These are phyloP conservation scores for Sitta carolinensis DNA, from an alignment of 2,797 vertebrate species.

Conservation along the genomic window DNA sequence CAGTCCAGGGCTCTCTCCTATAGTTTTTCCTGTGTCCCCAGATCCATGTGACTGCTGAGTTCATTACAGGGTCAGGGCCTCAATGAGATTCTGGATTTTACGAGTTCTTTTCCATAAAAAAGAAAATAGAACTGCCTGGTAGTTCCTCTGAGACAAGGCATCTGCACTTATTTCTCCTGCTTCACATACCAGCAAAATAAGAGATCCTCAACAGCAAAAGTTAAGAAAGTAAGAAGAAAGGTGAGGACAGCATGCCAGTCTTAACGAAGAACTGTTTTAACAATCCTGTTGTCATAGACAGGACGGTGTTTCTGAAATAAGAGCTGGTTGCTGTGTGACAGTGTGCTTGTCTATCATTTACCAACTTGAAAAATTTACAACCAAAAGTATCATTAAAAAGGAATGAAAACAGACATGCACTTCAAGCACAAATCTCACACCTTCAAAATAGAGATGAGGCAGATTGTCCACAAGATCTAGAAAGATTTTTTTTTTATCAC, in stretches of 20 bases:
- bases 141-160: background rate
- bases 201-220: background rate
- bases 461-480: background rate
- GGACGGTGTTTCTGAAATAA: background rate
- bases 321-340: background rate
- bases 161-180: background rate
- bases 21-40: background rate
- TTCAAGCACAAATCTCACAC: background rate
- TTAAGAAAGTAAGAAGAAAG: background rate
- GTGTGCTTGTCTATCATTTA: background rate
- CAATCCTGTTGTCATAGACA: background rate
- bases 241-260: background rate
- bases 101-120: background rate
- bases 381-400: background rate
- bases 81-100: constrained; percentile 29
- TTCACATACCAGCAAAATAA: background rate
- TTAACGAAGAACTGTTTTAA: background rate
- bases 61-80: constrained; percentile 1
- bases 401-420: background rate
- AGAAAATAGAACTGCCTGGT: background rate
- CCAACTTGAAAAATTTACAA: background rate
- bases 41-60: background rate
- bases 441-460: background rate
- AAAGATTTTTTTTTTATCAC: background rate
- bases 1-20: background rate